Evolutionary conservation across 2,797 vertebrate species (phyloP).

Genomic region (Sebastes matsubarae): DNA sequence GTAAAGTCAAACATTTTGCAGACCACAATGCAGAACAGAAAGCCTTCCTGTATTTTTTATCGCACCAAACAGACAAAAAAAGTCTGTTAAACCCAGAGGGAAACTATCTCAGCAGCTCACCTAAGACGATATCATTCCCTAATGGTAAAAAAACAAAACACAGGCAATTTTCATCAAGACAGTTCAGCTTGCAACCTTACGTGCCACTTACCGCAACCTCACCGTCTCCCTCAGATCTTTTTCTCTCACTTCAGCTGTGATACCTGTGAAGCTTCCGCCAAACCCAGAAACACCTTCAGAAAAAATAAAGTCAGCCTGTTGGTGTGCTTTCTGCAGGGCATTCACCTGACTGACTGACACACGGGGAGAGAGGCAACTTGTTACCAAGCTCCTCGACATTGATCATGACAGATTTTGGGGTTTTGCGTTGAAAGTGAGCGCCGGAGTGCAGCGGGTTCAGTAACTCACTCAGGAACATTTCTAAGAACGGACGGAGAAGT

Average conservation of each 20-base stretch:
- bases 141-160: not conserved
- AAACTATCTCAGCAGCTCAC: conserved; percentile 2
- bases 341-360: conserved; percentile 69
- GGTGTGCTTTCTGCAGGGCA: conserved; percentile 73
- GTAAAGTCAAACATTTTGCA: not conserved
- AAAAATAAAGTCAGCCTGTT: conserved; percentile 52
- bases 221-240: conserved; percentile 48
- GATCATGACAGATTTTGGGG: conserved; percentile 23
- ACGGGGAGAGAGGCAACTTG: conserved; percentile 32
- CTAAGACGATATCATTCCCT: not conserved
- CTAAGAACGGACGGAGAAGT: conserved; percentile 65
- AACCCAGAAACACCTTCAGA: conserved; percentile 58
- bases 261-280: conserved; percentile 63
- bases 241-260: conserved; percentile 56
- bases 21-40: not conserved
- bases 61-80: not conserved
- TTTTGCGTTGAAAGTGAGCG: conserved; percentile 19
- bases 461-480: conserved; percentile 62
- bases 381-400: conserved; percentile 29
- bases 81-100: not conserved
- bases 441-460: conserved; percentile 44
- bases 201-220: conserved; percentile 20
- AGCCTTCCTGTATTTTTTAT: not conserved
- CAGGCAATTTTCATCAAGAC: conserved; percentile 13
- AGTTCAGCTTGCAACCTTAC: not conserved